Evolutionary conservation across 2,888 invertebrate genomes (phyloP), one percentile per base, ranked within the genome.

Genomic region (Stenodera caucasica): DNA sequence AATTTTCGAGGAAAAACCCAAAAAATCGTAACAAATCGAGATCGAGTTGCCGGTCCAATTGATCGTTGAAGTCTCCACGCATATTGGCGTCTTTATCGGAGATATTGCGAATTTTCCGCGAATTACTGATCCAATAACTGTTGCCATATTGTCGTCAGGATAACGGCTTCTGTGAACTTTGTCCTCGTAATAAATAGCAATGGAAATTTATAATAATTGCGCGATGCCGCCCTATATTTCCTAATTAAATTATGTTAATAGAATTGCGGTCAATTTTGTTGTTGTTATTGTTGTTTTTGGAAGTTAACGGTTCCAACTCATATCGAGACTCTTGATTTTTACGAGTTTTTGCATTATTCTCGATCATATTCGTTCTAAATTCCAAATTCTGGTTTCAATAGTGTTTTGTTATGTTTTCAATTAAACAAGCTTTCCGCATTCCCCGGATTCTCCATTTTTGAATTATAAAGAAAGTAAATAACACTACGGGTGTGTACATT

Each of bases 391-490:
- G 3, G 8, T 18, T 18, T 18, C 37, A 40, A 40, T 18, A 40
- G 37, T 40, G 15, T 18, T 18, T 15, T 40, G 15, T 40, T 5
- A 9, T 40, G 7, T 40, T 40, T 15, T 37, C 15, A 14, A 18
- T 18, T 18, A 2, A 18, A 21, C 45, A 21, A 21, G 18, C 12
- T 45, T 21, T 45, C 45, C 45, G 45, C 45, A 45, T 45, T 45
- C 45, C n/a, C n/a, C 6, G 5, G 6, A 23, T 45, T 45, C 12
- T 12, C 23, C 1, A 21, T 23, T 45, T 45, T 4, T n/a, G 21
- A 45, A 45, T 11, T 12, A 21, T 21, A 21, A 45, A 45, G 45
- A 45, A 45, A 45, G 45, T 45, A 45, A 45, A 45, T 45, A 45
- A 45, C 21, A 18, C 4, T 1, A 21, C 21, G 21, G 45, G 45